Base-by-base conservation (phyloP, 2,797 vertebrate species). In the Malacoraja senta region DNA sequence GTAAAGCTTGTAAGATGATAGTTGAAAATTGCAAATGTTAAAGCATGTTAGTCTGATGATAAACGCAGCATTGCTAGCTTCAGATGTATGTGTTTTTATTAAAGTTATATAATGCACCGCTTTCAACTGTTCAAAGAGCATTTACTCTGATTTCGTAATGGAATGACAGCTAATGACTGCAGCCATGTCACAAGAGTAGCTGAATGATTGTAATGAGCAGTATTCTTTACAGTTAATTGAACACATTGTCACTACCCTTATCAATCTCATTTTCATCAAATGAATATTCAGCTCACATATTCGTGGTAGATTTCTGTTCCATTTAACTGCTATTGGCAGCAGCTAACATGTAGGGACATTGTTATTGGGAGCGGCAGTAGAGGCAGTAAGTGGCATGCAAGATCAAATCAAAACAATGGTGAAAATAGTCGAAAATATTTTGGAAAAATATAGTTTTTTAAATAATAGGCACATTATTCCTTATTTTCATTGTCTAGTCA, bases 211-310 rank as follows among this genome's bases (percentile, higher is more conserved):
- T 74, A 92, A 92, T 74, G 71, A 92, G 74, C 44, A 26, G 90
- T 53, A 74, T 92, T 74, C 90, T 92, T 74, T 53, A 53, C 68
- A 92, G 90, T 74, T 92, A 92, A 92, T 92, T 92, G 90, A 92
- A 53, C 71, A 76, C 2, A 26, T 74, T 92, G 90, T 38, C 38
- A 29, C 13, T 74, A 92, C 24, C 12, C 12, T 74, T 92, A 92
- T 74, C 90, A 92, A 74, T 74, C 38, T 74, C 71, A 53, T 92
- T 72, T 76, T 74, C 38, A 72, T 72, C 26, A 53, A 74, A 91
- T 92, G 10, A 92, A 92, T 92, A 53, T 92, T 92, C 90, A 76
- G 71, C 21, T 92, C 71, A 76, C 26, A 26, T 26, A 58, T 58
- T 74, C n/a, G 21, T 17, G 13, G 13, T 53, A 21, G 38, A 92